Evolutionary conservation across 2,888 invertebrate species (phyloP), one percentile per base, ranked within the genome.

Genomic region (Exocentrus adspersus): DNA sequence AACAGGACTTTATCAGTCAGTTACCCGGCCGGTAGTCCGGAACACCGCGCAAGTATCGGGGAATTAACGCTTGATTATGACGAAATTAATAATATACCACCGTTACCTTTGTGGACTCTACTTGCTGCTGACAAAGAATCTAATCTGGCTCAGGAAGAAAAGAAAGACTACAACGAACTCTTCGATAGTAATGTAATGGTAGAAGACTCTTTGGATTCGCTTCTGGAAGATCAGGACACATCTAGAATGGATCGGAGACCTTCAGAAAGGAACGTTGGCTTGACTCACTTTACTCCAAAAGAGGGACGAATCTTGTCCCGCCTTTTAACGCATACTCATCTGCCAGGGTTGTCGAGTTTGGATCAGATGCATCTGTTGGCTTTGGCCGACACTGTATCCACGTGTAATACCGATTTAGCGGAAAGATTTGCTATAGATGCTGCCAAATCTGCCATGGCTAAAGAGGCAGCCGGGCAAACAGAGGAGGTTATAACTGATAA

Each of bases 361-460:
- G 99, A 99, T 84, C 99, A 99, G 84, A 99, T 99, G 98, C 99
- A 99, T 83, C 86, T 99, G 65, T 84, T 99, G n/a, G 99, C 99
- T 1, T 83, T 99, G 64, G 98, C 98, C 9, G 99, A 99, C 78
- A 99, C 99, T 0, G 97, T 99, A 0, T 93, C 96, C 0, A 95
- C 95, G 0, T 95, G 95, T 76, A 94, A 95, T 75, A 92, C 92
- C 0, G 93, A 94, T 78, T 90, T 94, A 76, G 93, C 94, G 0
- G 94, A 95, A 79, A 86, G 92, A 62, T 90, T 94, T 75, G 89
- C 89, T 1, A 89, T 88, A 19, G 89, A 89, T 75, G 87, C 89
- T 0, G 89, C 90, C 1, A 90, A 90, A 77, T 87, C 85, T 10
- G 87, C 88, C 1, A 86, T 89, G 65, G 87, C 88, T 1, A 90